Conservation (phyloP, 2,797 vertebrate genomes). For the Astyanax mexicanus region DNA sequence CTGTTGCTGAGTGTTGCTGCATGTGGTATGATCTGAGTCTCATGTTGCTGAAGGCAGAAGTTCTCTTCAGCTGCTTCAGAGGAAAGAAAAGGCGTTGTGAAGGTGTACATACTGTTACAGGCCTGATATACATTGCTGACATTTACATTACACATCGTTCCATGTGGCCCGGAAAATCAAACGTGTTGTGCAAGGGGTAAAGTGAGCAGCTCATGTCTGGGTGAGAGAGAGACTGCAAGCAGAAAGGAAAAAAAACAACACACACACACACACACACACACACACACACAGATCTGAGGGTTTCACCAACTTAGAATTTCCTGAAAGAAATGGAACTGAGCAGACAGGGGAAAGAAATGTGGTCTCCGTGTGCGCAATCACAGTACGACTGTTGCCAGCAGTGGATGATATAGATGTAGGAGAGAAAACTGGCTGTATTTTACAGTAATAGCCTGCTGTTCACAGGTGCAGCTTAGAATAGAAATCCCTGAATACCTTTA, state of each 20-base stretch:
- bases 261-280: conserved; percentile 20
- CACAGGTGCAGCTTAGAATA: not conserved
- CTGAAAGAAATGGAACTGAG: conserved; percentile 80
- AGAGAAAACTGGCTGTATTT: conserved; percentile 21
- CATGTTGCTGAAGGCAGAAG: conserved; percentile 72
- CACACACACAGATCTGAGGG: conserved; percentile 44
- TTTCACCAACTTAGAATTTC: conserved; percentile 71
- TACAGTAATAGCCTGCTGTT: conserved; percentile 16
- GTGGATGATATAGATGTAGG: conserved; percentile 29
- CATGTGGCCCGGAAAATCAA: conserved; percentile 74
- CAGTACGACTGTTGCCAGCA: conserved; percentile 33
- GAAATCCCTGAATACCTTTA: not conserved
- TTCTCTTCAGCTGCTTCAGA: conserved; percentile 57
- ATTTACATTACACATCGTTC: conserved; percentile 72
- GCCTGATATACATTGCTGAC: conserved; percentile 73
- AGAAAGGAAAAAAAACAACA: conserved; percentile 49
- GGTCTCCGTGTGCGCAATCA: conserved; percentile 62
- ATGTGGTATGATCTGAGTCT: conserved; percentile 67
- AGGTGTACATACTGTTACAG: conserved; percentile 57
- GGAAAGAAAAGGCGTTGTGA: conserved; percentile 62
- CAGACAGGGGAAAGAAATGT: conserved; percentile 65
- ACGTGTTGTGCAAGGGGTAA: conserved; percentile 50
- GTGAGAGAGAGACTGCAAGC: conserved; percentile 34
- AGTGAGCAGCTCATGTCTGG: conserved; percentile 46
- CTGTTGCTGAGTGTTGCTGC: conserved; percentile 61